A percentile compares a stretch with the other conserved stretches of the same genome.
Conservation (phyloP, 23 tunicate species). For the Clavelina lepadiformis region DNA sequence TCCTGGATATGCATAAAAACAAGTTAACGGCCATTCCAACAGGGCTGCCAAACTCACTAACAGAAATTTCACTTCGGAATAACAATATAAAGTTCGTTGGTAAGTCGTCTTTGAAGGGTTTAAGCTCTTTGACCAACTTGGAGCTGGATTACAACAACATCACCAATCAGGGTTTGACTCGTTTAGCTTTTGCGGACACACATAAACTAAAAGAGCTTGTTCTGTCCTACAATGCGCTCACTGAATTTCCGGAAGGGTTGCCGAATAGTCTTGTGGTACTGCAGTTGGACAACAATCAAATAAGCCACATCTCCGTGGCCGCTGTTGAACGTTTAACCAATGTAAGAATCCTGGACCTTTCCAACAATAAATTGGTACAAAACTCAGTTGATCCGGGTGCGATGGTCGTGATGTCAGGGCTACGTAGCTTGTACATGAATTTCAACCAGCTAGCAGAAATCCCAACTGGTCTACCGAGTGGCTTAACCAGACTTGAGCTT, state of each 20-base stretch:
- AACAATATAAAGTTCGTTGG: constrained; percentile 50
- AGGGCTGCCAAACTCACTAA: constrained; percentile 42
- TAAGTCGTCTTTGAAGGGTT: constrained; percentile 21
- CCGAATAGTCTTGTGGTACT: constrained; percentile 33
- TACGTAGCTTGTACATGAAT: constrained; percentile 15
- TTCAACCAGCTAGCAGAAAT: constrained; percentile 34
- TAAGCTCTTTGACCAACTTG: constrained; percentile 24
- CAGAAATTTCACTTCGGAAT: constrained; percentile 8
- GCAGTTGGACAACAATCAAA: constrained; percentile 34
- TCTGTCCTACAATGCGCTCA: constrained; percentile 39
- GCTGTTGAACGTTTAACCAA: constrained; percentile 16
- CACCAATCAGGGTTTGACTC: constrained; percentile 58
- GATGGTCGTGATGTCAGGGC: constrained; percentile 1
- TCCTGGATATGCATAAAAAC: constrained; percentile 39
- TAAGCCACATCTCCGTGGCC: constrained; percentile 2
- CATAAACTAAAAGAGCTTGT: constrained; percentile 19
- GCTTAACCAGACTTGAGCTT: constrained; percentile 17
- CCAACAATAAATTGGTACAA: constrained; percentile 35
- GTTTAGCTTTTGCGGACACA: constrained; percentile 42
- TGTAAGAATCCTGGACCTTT: constrained; percentile 31
- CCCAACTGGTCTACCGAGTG: constrained; percentile 36
- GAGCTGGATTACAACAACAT: constrained; percentile 65
- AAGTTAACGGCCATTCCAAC: constrained; percentile 41
- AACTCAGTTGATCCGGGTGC: constrained; percentile 15
- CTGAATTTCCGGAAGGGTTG: constrained; percentile 34